A percentile compares a stretch with the other conserved stretches of the same genome.
These are phyloP conservation scores for Nerophis ophidion DNA, from an alignment of 2,113 vertebrate genomes.

Conservation along the genomic window DNA sequence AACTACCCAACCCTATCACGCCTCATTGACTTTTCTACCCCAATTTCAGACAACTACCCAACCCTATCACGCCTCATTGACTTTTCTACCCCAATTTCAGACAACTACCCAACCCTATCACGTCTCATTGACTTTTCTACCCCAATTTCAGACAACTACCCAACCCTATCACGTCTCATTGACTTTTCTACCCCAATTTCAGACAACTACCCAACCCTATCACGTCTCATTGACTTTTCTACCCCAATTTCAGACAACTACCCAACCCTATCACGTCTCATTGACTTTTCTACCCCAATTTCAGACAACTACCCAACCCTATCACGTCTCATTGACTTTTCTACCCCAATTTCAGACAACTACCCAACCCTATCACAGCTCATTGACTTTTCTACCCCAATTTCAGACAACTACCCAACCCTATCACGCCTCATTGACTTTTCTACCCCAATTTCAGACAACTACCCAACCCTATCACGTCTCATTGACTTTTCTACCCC, in stretches of 20 bases:
- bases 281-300: constrained; percentile 76
- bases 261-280: constrained; percentile 85
- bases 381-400: constrained; percentile 77
- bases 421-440: constrained; percentile 91
- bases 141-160: constrained; percentile 86
- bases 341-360: constrained; percentile 80
- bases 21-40: constrained; percentile 81
- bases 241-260: constrained; percentile 85
- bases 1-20: constrained; percentile 89
- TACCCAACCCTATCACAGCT: constrained; percentile 87
- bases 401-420: constrained; percentile 89
- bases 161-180: constrained; percentile 87
- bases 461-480: constrained; percentile 87
- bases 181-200: constrained; percentile 72
- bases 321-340: constrained; percentile 87
- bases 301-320: constrained; percentile 92
- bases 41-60: constrained; percentile 86
- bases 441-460: constrained; percentile 76
- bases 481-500: constrained; percentile 81
- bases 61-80: constrained; percentile 91
- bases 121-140: constrained; percentile 84
- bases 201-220: constrained; percentile 93
- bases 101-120: constrained; percentile 90
- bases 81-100: constrained; percentile 72
- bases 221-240: constrained; percentile 86